Evolutionary conservation across 35 echinoderm and acorn worm species (phyloP), one percentile per base, ranked within the genome.

Genomic region (Heliocidaris tuberculata): DNA sequence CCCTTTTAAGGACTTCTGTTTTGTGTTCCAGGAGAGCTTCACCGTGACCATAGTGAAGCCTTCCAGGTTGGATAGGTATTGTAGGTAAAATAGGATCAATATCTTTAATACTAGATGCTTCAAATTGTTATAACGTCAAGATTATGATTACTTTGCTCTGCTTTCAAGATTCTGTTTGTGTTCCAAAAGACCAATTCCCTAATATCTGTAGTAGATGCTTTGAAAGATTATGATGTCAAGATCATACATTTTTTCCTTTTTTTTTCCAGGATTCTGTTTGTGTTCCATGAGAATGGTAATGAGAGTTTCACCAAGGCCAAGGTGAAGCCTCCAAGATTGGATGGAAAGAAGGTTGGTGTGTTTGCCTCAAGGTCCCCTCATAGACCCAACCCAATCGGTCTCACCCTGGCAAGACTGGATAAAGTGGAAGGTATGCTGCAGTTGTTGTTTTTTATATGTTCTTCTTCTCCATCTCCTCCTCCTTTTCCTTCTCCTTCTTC

Each of bases 31-130:
- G 87, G 85, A 97, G 29, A 52, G 24, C 31, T 99, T 97, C 85
- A 97, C 96, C 86, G 97, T 97, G 88, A 95, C 98, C 17, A 99
- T 97, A 92, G 96, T 97, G 17, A 99, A 99, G 93, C 98, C 98
- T 16, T 96, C 96, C 59, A 93, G 98, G 52, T 90, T 99, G 60
- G 93, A 99, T 95, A 96, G 98, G 13, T 93, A 87, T 56, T 15
- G 11, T 12, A 10, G 15, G 52, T 2, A 56, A 56, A 56, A 56
- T 56, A 56, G 8, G 52, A 56, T 56, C 50, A 52, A 13, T 52
- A 52, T 52, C 35, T 42, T n/a, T n/a, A n/a, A n/a, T 42, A 42
- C 35, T 42, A 42, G 3, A 42, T 42, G 35, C 35, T 42, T 3
- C 35, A 42, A 42, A 42, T 42, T 42, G 3, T 42, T 42, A 3